Base-by-base conservation (phyloP, 2,888 invertebrate species). In the Hanleya hanleyi region DNA sequence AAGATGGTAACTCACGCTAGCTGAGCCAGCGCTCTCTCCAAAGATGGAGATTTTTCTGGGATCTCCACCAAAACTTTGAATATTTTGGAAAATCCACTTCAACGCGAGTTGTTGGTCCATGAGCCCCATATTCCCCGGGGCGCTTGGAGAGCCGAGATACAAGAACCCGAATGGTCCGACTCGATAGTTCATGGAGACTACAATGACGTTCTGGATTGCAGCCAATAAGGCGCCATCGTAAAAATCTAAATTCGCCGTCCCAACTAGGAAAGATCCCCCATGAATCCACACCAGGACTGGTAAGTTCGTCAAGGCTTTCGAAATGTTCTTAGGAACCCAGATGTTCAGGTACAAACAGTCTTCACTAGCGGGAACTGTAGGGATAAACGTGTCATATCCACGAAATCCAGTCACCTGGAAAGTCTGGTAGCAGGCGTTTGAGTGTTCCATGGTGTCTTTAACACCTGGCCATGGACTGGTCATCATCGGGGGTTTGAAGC, bases 381-480 rank as follows among this genome's bases (percentile, higher is more conserved):
- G 96, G 91, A 97, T 97, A 98, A 98, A 98, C 95, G 97, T 97
- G 88, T 96, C 96, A 88, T 96, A 96, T 33, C 97, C 97, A 79
- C 95, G 94, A 89, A 97, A 97, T n/a, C n/a, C n/a, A n/a, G n/a
- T n/a, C n/a, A n/a, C n/a, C n/a, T n/a, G n/a, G n/a, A n/a, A n/a
- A n/a, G n/a, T n/a, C n/a, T n/a, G n/a, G n/a, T n/a, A n/a, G n/a
- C n/a, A n/a, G n/a, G n/a, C n/a, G n/a, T n/a, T n/a, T n/a, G n/a
- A n/a, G n/a, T n/a, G n/a, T n/a, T n/a, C n/a, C n/a, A n/a, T n/a
- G n/a, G n/a, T n/a, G n/a, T n/a, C n/a, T n/a, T n/a, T n/a, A n/a
- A n/a, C n/a, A n/a, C n/a, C n/a, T n/a, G n/a, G n/a, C n/a, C n/a
- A n/a, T n/a, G n/a, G n/a, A n/a, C n/a, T n/a, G n/a, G n/a, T n/a